These are phyloP conservation scores for Henicopernis longicauda DNA, from an alignment of 2,113 vertebrate genomes.

Conservation along the genomic window DNA sequence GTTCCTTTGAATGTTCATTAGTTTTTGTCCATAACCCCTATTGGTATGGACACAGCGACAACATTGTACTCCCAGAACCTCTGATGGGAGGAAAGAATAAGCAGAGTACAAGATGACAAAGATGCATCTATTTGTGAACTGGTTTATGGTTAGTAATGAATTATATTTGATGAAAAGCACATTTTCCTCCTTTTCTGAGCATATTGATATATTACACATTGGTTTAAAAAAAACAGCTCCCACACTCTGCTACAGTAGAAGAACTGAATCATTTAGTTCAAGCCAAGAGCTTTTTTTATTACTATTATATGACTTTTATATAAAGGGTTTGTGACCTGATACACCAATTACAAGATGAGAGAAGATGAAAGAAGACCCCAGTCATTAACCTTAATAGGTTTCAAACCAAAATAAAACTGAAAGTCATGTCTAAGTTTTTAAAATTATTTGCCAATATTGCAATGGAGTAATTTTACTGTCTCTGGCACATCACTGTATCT, in stretches of 20 bases:
- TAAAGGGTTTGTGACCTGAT: background rate
- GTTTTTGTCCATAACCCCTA: background rate
- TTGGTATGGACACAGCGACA: background rate
- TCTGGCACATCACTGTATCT: background rate
- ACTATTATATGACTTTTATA: background rate
- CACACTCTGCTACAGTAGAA: background rate
- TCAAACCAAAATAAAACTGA: background rate
- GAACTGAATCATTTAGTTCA: background rate
- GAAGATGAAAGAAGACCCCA: background rate
- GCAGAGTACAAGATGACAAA: background rate
- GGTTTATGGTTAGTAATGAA: background rate
- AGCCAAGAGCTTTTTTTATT: background rate
- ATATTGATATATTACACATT: background rate
- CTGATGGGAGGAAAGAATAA: background rate
- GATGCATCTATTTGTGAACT: background rate
- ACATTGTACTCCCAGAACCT: background rate
- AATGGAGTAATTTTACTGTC: background rate
- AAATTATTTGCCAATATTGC: background rate
- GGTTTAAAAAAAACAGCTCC: background rate
- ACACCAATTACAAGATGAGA: background rate
- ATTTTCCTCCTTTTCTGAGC: background rate
- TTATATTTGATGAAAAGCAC: background rate
- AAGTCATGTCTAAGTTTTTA: background rate
- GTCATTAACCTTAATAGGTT: background rate
- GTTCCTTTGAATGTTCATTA: background rate